Evolutionary conservation across 2,888 invertebrate species (phyloP), one percentile per base, ranked within the genome.

Genomic region (Lasioglossum malachurum): DNA sequence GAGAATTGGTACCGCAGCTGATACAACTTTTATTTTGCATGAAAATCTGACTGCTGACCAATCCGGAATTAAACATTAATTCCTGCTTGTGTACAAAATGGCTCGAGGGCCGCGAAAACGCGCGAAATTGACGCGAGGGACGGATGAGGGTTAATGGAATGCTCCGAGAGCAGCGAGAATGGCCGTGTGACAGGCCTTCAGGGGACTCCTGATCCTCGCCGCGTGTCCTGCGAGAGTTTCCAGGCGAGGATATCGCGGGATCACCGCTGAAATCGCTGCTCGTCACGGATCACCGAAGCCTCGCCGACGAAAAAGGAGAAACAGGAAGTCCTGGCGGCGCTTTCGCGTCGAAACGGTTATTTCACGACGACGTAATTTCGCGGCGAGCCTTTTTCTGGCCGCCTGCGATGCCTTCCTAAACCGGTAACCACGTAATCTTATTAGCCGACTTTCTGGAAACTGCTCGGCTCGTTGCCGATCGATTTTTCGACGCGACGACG

Each of bases 241-340:
- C 75, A 23, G 27, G 12, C 60, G 67, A 71, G 74, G 74, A 67
- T 75, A 86, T 80, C 73, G 75, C 31, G n/a, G 71, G 35, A 86
- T 74, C 73, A 23, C 69, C 69, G 49, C 57, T 82, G 57, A 80
- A 87, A 87, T 87, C 86, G 86, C 57, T 41, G 57, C 82, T 72
- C 78, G 86, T 83, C 86, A 77, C 83, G 83, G 81, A 83, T 81
- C 82, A 84, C 19, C 78, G 87, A 19, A 35, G 38, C 41, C 35
- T 35, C 67, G 31, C 2, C 0, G 27, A 83, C 83, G 83, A 87
- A 84, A 88, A 88, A 87, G 87, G 87, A 82, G 87, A 86, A 81
- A 27, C 87, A 49, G 86, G 87, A 87, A 87, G 81, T 73, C 73
- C 73, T 19, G 75, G 57, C 49, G 72, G 71, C 76, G 69, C 78